Conservation (phyloP, 1,140 invertebrate genomes). For the Aphaenogaster floridana region DNA sequence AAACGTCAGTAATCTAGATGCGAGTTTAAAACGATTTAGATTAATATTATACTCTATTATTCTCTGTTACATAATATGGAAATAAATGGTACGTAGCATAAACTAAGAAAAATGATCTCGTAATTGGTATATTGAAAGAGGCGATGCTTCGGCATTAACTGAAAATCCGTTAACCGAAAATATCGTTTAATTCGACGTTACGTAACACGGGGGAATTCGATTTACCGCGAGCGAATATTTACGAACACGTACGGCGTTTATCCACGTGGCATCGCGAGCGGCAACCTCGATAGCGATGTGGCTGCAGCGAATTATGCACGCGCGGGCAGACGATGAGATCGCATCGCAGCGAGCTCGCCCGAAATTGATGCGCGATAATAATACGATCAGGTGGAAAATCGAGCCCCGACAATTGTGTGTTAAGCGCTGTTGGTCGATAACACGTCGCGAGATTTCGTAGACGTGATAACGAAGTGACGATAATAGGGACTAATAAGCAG, state of each 20-base stretch:
- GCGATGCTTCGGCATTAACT: slow-evolving; percentile 24
- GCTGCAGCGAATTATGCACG: slow-evolving; percentile 59
- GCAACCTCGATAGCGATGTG: slow-evolving; percentile 53
- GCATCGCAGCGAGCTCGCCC: slow-evolving; percentile 47
- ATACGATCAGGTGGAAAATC: slow-evolving; percentile 61
- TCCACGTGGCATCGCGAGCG: slow-evolving; percentile 53
- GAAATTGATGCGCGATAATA: slow-evolving; percentile 64
- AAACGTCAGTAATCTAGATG: neutral
- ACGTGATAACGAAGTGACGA: slow-evolving; percentile 44
- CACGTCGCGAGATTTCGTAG: slow-evolving; percentile 34
- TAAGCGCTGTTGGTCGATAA: slow-evolving; percentile 59
- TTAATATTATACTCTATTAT: slow-evolving; percentile 12
- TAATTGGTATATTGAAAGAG: slow-evolving; percentile 28
- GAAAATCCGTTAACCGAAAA: slow-evolving; percentile 42
- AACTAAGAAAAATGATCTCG: slow-evolving; percentile 33
- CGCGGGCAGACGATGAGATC: slow-evolving; percentile 58
- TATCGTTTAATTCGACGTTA: slow-evolving; percentile 53
- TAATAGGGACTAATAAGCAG: slow-evolving; percentile 52
- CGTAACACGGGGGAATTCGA: slow-evolving; percentile 51
- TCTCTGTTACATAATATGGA: slow-evolving; percentile 17
- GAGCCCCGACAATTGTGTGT: slow-evolving; percentile 59
- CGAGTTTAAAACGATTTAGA: neutral
- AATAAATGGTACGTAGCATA: slow-evolving; percentile 10
- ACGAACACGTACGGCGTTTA: slow-evolving; percentile 56
- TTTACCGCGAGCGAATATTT: slow-evolving; percentile 61